Evolutionary conservation across 2,797 vertebrate genomes (phyloP), one percentile per base, ranked within the genome.

Genomic region (Chiroxiphia lanceolata): DNA sequence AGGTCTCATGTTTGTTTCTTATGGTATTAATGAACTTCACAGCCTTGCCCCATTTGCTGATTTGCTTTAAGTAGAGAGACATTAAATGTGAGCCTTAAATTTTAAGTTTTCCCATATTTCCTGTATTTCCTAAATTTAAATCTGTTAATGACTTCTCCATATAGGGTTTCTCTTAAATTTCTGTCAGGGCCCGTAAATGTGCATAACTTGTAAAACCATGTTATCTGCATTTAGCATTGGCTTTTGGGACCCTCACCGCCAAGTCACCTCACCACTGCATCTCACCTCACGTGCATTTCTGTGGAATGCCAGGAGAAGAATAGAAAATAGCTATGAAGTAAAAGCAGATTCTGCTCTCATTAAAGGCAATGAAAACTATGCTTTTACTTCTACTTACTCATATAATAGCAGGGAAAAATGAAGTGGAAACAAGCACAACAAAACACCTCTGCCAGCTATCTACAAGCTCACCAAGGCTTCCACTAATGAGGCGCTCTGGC

Each of bases 391-490:
- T 91, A 92, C 78, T 93, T 92, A 93, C 67, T 88, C 68, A 15
- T 95, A 95, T 95, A 95, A 92, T 44, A 92, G 76, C 4, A 1
- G 54, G 76, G 85, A 38, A 91, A 96, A 93, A 71, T 25, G 63
- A 93, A 97, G 95, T 94, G 75, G 95, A 95, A 95, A 97, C 87
- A 84, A 72, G 76, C 69, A 94, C 93, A 94, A 95, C 94, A 95
- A 93, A 88, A 95, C 77, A 96, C 86, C 90, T 92, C 83, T 95
- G 83, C 88, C 92, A 93, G 91, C 83, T 93, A 96, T 87, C 91
- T 95, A 59, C 53, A 85, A 77, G 64, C 57, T 92, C 87, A 95
- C 90, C 83, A 71, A 87, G 71, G 68, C 68, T 77, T 91, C 90
- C 70, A 95, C 92, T 96, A 96, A 96, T 95, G 92, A 96, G 89